Conservation (phyloP, 2,113 vertebrate species). For the Amia ocellicauda region DNA sequence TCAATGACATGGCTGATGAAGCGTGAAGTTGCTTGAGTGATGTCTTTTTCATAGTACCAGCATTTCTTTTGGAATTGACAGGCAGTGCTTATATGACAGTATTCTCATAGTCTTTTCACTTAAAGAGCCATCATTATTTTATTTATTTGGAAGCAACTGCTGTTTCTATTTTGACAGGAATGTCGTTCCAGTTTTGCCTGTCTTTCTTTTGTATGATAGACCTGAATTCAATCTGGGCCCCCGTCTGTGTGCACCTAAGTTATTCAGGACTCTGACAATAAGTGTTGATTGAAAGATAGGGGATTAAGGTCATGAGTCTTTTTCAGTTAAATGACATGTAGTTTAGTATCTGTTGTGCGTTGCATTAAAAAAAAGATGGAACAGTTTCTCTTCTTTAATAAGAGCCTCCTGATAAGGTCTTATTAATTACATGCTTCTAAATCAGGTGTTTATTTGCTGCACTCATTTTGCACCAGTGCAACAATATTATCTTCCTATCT, state of each 20-base stretch:
- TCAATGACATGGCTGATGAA: conserved; percentile 60
- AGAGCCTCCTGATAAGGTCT: neutral
- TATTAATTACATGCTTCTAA: too few relatives aligned
- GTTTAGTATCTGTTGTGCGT: neutral
- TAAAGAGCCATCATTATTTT: neutral
- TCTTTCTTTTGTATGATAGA: neutral
- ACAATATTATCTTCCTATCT: too few relatives aligned
- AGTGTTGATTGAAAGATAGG: neutral
- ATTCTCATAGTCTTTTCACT: neutral
- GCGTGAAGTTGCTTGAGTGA: conserved; percentile 41
- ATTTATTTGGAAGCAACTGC: conserved; percentile 4
- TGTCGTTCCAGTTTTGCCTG: neutral
- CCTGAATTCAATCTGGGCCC: neutral
- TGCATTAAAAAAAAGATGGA: neutral
- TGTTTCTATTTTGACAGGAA: conserved; percentile 12
- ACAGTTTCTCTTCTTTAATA: neutral
- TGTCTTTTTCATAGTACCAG: conserved; percentile 26
- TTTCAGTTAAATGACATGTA: neutral
- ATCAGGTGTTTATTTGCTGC: too few relatives aligned
- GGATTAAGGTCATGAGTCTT: neutral
- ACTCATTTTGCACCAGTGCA: too few relatives aligned
- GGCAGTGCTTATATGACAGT: conserved; percentile 4
- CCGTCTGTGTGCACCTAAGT: neutral
- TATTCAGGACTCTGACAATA: neutral
- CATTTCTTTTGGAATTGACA: neutral